Evolutionary conservation across 2,888 invertebrate species (phyloP).

Genomic region (Tribolium freemani): DNA sequence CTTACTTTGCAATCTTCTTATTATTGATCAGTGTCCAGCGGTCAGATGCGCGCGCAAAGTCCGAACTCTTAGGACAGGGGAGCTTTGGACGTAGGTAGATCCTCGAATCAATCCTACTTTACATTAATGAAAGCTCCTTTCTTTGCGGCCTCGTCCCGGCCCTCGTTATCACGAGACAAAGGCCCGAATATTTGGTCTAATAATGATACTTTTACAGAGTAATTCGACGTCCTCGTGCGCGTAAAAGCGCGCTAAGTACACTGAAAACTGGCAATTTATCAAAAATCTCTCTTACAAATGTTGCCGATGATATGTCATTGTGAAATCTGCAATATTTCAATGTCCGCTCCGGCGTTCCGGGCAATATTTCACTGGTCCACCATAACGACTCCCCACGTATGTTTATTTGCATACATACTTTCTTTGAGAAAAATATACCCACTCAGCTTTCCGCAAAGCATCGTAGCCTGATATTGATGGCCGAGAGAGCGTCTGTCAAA

Average conservation of each 20-base stretch:
- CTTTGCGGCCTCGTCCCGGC: slow-evolving; percentile 50
- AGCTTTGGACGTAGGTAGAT: slow-evolving; percentile 51
- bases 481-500: slow-evolving; percentile 67
- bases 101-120: slow-evolving; percentile 61
- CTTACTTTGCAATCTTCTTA: slow-evolving; percentile 71
- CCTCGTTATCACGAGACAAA: slow-evolving; percentile 35
- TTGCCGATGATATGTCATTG: slow-evolving; percentile 68
- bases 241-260: slow-evolving; percentile 30
- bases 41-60: slow-evolving; percentile 68
- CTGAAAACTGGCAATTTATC: slow-evolving; percentile 60
- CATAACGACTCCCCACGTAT: slow-evolving; percentile 62
- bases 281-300: slow-evolving; percentile 67
- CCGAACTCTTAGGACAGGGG: slow-evolving; percentile 58
- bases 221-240: slow-evolving; percentile 3
- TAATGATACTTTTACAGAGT: background rate
- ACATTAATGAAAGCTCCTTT: slow-evolving; percentile 61
- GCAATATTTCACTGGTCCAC: slow-evolving; percentile 67
- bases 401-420: slow-evolving; percentile 66
- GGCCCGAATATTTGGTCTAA: slow-evolving; percentile 2
- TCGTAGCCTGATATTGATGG: slow-evolving; percentile 66
- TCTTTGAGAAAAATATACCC: slow-evolving; percentile 67
- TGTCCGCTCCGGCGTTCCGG: slow-evolving; percentile 65
- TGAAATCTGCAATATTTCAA: slow-evolving; percentile 68
- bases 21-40: slow-evolving; percentile 70
- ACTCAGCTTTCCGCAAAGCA: slow-evolving; percentile 64